Percentiles rank a stretch among this genome's conserved stretches.
phyloP scores from a whole-genome alignment of 2,888 invertebrate species.

The Sinohyriopsis cumingii region DNA sequence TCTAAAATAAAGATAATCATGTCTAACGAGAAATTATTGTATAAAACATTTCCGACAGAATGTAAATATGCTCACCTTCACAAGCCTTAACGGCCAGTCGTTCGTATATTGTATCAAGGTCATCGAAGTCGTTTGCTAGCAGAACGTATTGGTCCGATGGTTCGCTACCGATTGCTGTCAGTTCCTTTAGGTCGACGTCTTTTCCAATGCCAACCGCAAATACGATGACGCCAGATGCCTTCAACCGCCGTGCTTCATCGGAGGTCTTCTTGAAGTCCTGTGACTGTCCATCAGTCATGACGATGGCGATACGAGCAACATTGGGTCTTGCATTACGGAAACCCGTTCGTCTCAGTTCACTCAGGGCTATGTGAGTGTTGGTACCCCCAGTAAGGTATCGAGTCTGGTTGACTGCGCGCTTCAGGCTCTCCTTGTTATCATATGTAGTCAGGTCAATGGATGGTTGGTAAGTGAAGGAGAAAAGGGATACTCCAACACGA shows the following conservation, averaged over 20 bases:
- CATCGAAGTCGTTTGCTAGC: constrained; percentile 10
- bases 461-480: constrained; percentile 7
- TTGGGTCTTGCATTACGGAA: constrained; percentile 3
- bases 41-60: too few relatives aligned
- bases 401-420: constrained; percentile 1
- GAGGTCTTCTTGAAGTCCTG: constrained; percentile 5
- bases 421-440: constrained; percentile 2
- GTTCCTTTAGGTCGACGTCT: constrained; percentile 18
- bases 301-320: constrained; percentile 13
- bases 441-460: constrained; percentile 2
- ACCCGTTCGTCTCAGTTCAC: background rate
- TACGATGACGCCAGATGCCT: constrained; percentile 9
- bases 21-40: too few relatives aligned
- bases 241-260: constrained; percentile 6
- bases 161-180: constrained; percentile 36
- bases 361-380: constrained; percentile 11
- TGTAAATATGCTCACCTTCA: background rate
- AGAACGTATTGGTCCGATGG: constrained; percentile 33
- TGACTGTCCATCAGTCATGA: constrained; percentile 19
- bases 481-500: constrained; percentile 14
- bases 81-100: constrained; percentile 10
- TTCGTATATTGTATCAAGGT: constrained; percentile 6
- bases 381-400: constrained; percentile 14
- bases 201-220: constrained; percentile 21
- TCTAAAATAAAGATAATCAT: too few relatives aligned